Base-by-base conservation (phyloP, 2,888 invertebrate species). In the Thera obeliscata region DNA sequence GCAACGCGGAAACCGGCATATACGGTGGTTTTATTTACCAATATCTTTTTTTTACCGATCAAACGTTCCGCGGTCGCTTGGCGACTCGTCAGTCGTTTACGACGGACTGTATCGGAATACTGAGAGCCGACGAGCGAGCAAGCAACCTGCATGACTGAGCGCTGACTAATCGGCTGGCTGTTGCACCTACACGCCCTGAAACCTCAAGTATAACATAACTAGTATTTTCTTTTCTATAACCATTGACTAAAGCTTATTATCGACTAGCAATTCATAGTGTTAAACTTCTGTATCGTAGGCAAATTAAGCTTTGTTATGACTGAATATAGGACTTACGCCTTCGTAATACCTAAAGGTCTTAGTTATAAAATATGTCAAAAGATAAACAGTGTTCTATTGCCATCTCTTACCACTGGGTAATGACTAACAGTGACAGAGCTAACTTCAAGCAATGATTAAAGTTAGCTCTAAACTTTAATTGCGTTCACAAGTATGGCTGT, bases 41-140 rank as follows among this genome's bases (percentile, higher is more conserved):
- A 61, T 73, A 77, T 73, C 64, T 43, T 52, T 64, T 69, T 64
- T 64, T 71, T 84, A 91, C 83, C 87, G 92, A 93, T 88, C 82
- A 87, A 91, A 90, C 91, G 83, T 81, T 82, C 79, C 78, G 80
- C 85, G 85, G 90, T 91, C 87, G 87, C 89, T 81, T 83, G 78
- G 90, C 88, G 86, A 89, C 87, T 73, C 63, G 60, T 84, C 84
- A 80, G 83, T 83, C 84, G 85, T 81, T 65, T 81, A 78, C 81
- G 79, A 76, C 75, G 72, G 68, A 73, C 69, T 75, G 80, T 75
- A 70, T 81, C 78, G 79, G 81, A 76, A 80, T 76, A 76, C 80
- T 85, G 81, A 81, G 81, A 86, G 84, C 80, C 83, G 61, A n/a
- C 38, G 7, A 43, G 85, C 81, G 82, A 79, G 64, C 59, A 43